Base-by-base conservation (phyloP, 1,140 invertebrate species). In the Drosophila funebris region DNA sequence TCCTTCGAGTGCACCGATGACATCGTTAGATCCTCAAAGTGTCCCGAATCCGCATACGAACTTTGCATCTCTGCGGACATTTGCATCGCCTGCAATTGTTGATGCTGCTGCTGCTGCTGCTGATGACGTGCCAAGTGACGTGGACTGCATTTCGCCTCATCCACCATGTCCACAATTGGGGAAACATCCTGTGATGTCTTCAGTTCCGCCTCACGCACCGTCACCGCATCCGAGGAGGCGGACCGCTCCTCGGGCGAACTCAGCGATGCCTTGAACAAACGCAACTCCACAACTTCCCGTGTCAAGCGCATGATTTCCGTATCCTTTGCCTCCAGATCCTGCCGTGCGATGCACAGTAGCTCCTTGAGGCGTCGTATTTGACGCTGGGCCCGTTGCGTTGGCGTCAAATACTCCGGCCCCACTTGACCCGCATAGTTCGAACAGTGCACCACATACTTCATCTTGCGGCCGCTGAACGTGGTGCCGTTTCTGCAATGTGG, bases 401-500 rank as follows among this genome's bases (percentile, higher is more conserved):
- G 96, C 36, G 96, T 97, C 20, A 97, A 93, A 91, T 97, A 97
- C 80, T 97, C 96, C 46, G 96, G 95, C 7, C 94, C 94, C 54
- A 94, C 93, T 31, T 95, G 93, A 0, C 94, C 94, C n/a, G 94
- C 94, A 90, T 96, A 94, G 72, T 95, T 94, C 9, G 95, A 95
- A 89, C 96, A 97, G 90, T 97, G 96, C 22, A 97, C 94, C 24
- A 97, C 95, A 90, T 96, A 96, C 76, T 95, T 95, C 90, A 94
- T 95, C 50, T 94, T 94, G 33, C 94, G 91, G 8, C 93, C 94
- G 85, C 93, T 94, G 73, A 95, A 96, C 14, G 96, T 96, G 7
- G 96, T 96, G 5, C 95, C 96, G 91, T 96, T 96, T 76, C 95
- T 94, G n/a, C 0, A 27, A 44, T 3, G 7, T 5, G 14, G 4